These are phyloP conservation scores for Lepisosteus oculatus DNA, from an alignment of 2,113 vertebrate genomes.

Conservation along the genomic window DNA sequence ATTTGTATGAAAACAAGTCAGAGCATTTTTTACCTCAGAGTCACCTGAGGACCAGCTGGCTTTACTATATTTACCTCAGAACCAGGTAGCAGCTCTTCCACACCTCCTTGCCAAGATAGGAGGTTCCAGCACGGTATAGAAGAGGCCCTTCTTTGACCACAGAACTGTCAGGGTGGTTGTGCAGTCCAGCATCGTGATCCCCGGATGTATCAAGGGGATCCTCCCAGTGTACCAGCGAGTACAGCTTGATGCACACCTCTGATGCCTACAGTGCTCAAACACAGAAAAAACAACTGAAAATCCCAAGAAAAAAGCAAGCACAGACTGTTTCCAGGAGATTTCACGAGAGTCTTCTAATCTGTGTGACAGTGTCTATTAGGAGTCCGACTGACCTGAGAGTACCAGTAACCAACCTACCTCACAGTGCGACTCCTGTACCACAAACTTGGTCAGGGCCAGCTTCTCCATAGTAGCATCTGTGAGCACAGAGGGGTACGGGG, in stretches of 20 bases:
- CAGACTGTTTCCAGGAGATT: conserved; percentile 1
- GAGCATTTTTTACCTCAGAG: too few relatives aligned
- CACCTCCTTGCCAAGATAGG: conserved; percentile 90
- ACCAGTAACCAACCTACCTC: conserved; percentile 68
- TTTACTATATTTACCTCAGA: too few relatives aligned
- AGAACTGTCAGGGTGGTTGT: conserved; percentile 22
- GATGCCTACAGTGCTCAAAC: conserved; percentile 62
- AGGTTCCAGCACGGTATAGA: conserved; percentile 80
- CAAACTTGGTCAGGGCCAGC: conserved; percentile 88
- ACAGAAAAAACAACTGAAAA: background rate
- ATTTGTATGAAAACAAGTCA: too few relatives aligned
- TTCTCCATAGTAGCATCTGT: conserved; percentile 97
- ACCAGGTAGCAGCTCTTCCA: conserved; percentile 91
- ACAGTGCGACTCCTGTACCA: conserved; percentile 88
- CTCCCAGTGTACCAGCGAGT: conserved; percentile 94
- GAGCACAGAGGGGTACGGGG: conserved; percentile 85
- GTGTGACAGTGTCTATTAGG: too few relatives aligned
- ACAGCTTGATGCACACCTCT: conserved; percentile 75
- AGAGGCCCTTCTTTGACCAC: conserved; percentile 84
- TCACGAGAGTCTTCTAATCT: background rate
- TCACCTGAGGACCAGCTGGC: conserved; percentile 76
- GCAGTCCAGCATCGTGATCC: conserved; percentile 50
- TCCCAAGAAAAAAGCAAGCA: conserved; percentile 4
- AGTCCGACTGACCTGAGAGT: too few relatives aligned
- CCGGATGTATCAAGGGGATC: conserved; percentile 80